Evolutionary conservation across 1,140 invertebrate species (phyloP).

Genomic region (Lepidurus packardi): DNA sequence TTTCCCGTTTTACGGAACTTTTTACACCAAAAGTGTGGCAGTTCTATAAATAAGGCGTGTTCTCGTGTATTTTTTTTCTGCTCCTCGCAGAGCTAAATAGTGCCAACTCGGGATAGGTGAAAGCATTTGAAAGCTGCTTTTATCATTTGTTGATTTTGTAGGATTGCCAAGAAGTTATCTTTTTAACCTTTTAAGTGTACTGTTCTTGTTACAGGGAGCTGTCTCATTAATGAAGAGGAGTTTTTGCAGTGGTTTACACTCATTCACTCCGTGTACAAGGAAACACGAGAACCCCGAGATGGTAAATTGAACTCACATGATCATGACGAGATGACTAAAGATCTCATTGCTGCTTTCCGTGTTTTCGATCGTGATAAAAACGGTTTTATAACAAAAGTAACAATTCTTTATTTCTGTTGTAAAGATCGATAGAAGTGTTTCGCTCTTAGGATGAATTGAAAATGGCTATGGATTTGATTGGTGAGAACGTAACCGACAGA

Average conservation of each 20-base stretch:
- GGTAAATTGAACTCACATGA: slow-evolving; percentile 44
- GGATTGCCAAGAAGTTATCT: background rate
- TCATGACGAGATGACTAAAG: slow-evolving; percentile 57
- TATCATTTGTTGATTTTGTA: slow-evolving; percentile 21
- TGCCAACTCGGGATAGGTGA: background rate
- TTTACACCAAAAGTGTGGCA: background rate
- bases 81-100: background rate
- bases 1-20: background rate
- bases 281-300: slow-evolving; percentile 33
- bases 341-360: slow-evolving; percentile 66
- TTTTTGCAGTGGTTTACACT: slow-evolving; percentile 64
- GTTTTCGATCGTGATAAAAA: slow-evolving; percentile 71
- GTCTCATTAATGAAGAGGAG: slow-evolving; percentile 62
- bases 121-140: slow-evolving; percentile 1
- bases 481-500: slow-evolving; percentile 62
- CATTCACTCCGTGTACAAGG: slow-evolving; percentile 58
- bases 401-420: slow-evolving; percentile 27
- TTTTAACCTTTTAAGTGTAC: slow-evolving; percentile 22
- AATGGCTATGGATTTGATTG: slow-evolving; percentile 69
- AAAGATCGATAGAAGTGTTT: background rate
- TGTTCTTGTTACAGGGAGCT: slow-evolving; percentile 49
- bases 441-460: slow-evolving; percentile 58
- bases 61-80: background rate
- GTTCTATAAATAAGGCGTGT: background rate
- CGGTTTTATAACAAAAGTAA: slow-evolving; percentile 60